These are phyloP conservation scores for Dromas ardeola DNA, from an alignment of 2,113 vertebrate genomes.

Conservation along the genomic window DNA sequence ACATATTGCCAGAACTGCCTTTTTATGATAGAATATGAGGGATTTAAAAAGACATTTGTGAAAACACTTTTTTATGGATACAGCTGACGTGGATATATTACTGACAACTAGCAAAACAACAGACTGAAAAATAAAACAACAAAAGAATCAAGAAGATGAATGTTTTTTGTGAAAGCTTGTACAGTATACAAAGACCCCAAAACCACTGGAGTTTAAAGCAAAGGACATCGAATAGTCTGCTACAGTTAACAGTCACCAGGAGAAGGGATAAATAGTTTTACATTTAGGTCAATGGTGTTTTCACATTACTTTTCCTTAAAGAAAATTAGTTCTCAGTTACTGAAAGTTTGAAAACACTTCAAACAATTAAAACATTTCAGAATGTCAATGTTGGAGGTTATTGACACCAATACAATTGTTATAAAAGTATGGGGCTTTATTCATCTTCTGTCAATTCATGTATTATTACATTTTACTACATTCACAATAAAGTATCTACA, in stretches of 20 bases:
- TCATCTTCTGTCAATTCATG: neutral
- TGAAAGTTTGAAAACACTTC: neutral
- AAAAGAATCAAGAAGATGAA: neutral
- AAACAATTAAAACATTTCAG: neutral
- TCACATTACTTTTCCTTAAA: neutral
- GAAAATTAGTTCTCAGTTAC: neutral
- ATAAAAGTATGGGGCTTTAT: neutral
- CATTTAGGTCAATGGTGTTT: neutral
- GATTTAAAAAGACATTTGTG: neutral
- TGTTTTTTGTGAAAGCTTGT: neutral
- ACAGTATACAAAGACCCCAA: neutral
- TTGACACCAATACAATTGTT: neutral
- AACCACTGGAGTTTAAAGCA: neutral
- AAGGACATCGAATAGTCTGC: neutral
- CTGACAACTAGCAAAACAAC: neutral
- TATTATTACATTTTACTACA: neutral
- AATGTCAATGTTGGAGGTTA: neutral
- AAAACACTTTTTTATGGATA: neutral
- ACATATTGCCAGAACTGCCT: rapidly evolving
- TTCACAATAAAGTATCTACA: neutral
- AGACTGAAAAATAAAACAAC: neutral
- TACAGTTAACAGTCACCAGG: neutral
- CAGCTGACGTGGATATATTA: neutral
- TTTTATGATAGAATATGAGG: neutral
- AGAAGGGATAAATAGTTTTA: neutral